Evolutionary conservation across 2,797 vertebrate species (phyloP), one percentile per base, ranked within the genome.

Genomic region (Gymnoscopelus microlampas): DNA sequence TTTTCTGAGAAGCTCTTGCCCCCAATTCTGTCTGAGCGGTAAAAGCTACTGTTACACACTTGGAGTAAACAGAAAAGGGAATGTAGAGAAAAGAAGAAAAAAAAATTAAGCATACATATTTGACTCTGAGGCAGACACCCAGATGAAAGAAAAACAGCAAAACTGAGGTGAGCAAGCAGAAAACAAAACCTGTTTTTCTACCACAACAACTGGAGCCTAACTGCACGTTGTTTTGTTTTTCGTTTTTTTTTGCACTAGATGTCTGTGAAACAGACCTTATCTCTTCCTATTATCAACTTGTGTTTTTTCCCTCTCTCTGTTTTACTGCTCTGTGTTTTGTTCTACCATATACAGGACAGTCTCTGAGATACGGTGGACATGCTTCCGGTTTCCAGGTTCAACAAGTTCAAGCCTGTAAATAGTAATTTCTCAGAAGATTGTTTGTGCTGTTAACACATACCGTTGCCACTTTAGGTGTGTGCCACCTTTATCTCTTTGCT

Each of bases 1-100:
- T 91, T 44, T 93, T 92, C 92, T 93, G 72, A 92, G 90, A 92
- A 94, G 76, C 81, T 78, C 85, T 80, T 86, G 78, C 87, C 74
- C 82, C 71, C 77, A 58, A 59, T 78, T 74, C 39, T 68, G 81
- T 73, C 47, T 71, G 62, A 60, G 54, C 78, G 86, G 81, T 91
- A 88, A 77, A 85, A 81, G 70, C 71, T 63, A 60, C 69, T 81
- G 74, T 73, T 78, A 79, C 70, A 44, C 60, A 47, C 64, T 73
- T 61, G 60, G 66, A 79, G 69, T 76, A 77, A 69, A 73, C 50
- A 55, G 67, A 67, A 56, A 65, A 57, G 79, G 71, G 50, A 74
- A 70, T 76, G 55, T 23, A 72, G 63, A 80, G 68, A 83, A 77
- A 78, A 69, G 74, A 44, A 77, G 73, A 73, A 78, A 78, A 82